Evolutionary conservation across 2,888 invertebrate genomes (phyloP), one percentile per base, ranked within the genome.

Genomic region (Cataglyphis altisquamis): DNA sequence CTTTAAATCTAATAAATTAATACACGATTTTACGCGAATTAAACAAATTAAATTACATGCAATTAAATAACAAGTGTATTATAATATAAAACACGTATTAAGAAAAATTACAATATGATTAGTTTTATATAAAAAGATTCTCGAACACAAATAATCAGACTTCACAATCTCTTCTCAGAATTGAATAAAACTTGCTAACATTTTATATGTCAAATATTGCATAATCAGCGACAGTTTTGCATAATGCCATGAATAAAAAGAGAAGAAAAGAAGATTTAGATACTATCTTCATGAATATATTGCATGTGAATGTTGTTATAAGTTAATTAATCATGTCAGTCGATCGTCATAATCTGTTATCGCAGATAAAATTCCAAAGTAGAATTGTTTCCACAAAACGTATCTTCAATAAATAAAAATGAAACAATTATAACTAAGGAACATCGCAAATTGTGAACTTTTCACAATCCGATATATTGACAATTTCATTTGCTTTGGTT

Each of bases 291-390:
- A n/a, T 9, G 45, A 55, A 25, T 9, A 18, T 70, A 55, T 83
- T 45, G 12, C 18, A 32, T 57, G 15, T 41, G 62, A 48, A 73
- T 72, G 15, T 64, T 32, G 29, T 64, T 64, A 39, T 41, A 32
- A 57, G 15, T 62, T 66, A 39, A 74, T 82, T 67, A 68, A 84
- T 12, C 52, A 4, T 45, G 29, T 60, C 62, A 62, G 68, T 72
- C 36, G 8, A 0, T 32, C 6, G 6, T 9, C 52, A 36, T n/a
- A 18, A 8, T 4, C 4, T 12, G 66, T 45, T 67, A 45, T 45
- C 32, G 12, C 32, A 12, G 12, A 62, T 62, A 80, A 60, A 55
- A 67, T 57, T 57, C 1, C 29, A 55, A 29, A n/a, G 29, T 0
- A 67, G 39, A 67, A 1, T 18, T 6, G 9, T 15, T 25, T 41